phyloP scores from a whole-genome alignment of 2,797 vertebrate genomes.

The Pterois miles region DNA sequence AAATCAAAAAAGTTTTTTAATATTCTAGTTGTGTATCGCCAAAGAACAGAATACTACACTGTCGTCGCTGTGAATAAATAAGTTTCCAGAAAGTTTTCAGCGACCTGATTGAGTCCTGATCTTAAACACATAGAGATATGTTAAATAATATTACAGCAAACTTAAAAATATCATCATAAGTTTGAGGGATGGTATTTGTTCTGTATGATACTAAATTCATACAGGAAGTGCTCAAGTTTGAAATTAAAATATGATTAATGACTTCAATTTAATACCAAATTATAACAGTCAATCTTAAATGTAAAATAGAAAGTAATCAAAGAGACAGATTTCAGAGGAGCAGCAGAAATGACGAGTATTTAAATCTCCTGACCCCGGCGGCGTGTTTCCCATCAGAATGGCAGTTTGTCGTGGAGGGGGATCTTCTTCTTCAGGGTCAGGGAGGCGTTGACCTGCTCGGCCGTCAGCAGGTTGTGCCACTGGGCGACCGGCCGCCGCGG shows the following conservation, averaged over 20 bases:
- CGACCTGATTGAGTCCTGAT: neutral
- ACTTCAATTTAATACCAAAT: conserved; percentile 13
- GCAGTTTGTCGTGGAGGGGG: conserved; percentile 73
- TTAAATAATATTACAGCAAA: conserved; percentile 1
- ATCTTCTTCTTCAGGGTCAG: conserved; percentile 84
- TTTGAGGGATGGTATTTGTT: neutral
- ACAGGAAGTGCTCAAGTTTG: conserved; percentile 6
- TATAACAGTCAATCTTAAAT: conserved; percentile 18
- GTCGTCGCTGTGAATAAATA: neutral
- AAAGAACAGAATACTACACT: neutral
- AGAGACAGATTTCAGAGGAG: neutral
- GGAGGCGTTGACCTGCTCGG: conserved; percentile 85
- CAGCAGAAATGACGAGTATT: neutral
- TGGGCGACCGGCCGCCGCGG: conserved; percentile 87
- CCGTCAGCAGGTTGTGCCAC: conserved; percentile 89
- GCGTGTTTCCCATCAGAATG: conserved; percentile 48
- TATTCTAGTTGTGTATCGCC: neutral
- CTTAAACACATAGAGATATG: neutral
- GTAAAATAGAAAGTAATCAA: conserved; percentile 8
- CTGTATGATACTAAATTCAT: neutral
- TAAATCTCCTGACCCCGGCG: neutral
- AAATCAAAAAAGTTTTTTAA: no score
- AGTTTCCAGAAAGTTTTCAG: neutral
- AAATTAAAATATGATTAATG: neutral
- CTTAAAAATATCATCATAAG: neutral